A percentile compares a stretch with the other conserved stretches of the same genome.
These are phyloP conservation scores for Dascyllus trimaculatus DNA, from an alignment of 2,113 vertebrate genomes.

Conservation along the genomic window DNA sequence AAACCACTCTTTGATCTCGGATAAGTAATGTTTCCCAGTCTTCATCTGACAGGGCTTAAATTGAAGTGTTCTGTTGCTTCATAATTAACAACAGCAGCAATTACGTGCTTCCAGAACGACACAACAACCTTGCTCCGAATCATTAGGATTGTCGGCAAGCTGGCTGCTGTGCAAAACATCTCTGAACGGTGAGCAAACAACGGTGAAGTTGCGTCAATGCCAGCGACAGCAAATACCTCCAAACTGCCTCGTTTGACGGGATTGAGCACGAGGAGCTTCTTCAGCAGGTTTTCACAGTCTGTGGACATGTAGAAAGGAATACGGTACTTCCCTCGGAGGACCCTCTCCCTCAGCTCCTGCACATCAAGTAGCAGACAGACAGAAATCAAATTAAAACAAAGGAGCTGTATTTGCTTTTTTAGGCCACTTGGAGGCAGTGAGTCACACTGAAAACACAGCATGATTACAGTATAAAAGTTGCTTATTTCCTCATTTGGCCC, in stretches of 20 bases:
- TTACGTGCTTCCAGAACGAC: conserved; percentile 30
- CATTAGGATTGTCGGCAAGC: not conserved
- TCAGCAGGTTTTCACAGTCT: conserved; percentile 98
- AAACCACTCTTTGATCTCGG: conserved; percentile 22
- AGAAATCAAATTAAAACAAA: not conserved
- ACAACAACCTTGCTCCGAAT: conserved; percentile 2
- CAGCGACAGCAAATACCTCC: conserved; percentile 84
- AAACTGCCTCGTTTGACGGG: conserved; percentile 95
- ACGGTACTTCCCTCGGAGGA: conserved; percentile 96
- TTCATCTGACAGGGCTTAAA: conserved; percentile 24
- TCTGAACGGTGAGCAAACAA: not conserved
- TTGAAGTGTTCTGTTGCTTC: conserved; percentile 11
- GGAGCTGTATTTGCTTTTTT: not conserved
- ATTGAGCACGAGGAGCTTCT: conserved; percentile 95
- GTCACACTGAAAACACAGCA: not conserved
- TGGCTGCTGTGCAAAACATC: conserved; percentile 3
- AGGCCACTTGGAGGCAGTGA: not conserved
- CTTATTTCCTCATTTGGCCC: conserved; percentile 4
- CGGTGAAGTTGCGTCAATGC: not conserved
- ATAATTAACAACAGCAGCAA: conserved; percentile 33
- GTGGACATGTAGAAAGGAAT: conserved; percentile 99
- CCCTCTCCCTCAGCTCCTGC: conserved; percentile 95
- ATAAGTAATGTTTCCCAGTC: conserved; percentile 14
- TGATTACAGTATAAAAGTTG: not conserved
- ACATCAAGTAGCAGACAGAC: conserved; percentile 19